Percentiles rank a stretch among this genome's conserved stretches.
phyloP scores from a whole-genome alignment of 2,888 invertebrate species.

The Drosophila anceps region DNA sequence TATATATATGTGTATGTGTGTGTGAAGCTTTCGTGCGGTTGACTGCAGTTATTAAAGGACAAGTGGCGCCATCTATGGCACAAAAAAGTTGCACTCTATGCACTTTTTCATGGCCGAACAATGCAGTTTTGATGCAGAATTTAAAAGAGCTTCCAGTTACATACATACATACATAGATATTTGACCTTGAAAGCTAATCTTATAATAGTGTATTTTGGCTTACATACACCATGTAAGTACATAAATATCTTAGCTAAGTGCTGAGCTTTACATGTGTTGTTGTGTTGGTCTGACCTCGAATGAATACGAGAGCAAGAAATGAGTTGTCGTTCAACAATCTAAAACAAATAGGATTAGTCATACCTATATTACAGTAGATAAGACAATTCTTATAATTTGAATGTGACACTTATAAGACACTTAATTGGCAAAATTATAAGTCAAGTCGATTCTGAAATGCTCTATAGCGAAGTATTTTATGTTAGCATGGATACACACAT shows the following conservation, averaged over 20 bases:
- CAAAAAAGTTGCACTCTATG: background rate
- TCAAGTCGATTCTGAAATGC: constrained; percentile 1
- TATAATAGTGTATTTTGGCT: background rate
- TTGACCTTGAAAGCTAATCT: background rate
- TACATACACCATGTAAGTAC: background rate
- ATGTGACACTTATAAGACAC: background rate
- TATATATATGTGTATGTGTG: constrained; percentile 8
- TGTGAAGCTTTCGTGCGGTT: constrained; percentile 24
- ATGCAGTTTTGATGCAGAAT: background rate
- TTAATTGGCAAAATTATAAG: too few species aligned
- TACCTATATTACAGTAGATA: constrained; percentile 16
- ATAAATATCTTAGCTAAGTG: background rate
- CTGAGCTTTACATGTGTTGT: background rate
- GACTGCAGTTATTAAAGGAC: constrained; percentile 29
- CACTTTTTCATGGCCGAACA: background rate
- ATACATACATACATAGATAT: background rate
- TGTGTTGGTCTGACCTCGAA: constrained; percentile 3
- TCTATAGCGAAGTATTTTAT: background rate
- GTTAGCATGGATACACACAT: background rate
- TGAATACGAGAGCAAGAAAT: background rate
- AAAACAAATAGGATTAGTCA: background rate
- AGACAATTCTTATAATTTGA: constrained; percentile 6
- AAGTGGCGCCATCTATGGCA: constrained; percentile 42
- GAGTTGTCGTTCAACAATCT: constrained; percentile 5
- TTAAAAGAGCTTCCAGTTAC: background rate